Conservation (phyloP, 2,113 vertebrate species). For the Hipposideros armiger region DNA sequence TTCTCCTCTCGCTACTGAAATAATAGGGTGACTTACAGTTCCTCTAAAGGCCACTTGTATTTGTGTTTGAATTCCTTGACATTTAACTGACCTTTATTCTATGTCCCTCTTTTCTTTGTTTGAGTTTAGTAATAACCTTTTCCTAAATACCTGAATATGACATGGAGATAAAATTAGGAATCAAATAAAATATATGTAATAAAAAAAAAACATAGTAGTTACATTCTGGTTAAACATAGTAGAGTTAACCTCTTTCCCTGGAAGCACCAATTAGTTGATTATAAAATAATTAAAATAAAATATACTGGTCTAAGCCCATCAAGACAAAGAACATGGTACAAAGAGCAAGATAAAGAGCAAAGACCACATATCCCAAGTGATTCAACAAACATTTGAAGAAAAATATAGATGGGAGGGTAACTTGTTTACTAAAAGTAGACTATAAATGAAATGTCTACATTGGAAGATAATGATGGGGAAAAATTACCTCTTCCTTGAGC, state of each 20-base stretch:
- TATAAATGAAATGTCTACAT: not conserved
- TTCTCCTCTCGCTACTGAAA: not conserved
- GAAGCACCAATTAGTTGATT: not conserved
- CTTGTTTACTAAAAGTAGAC: not conserved
- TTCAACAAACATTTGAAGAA: not conserved
- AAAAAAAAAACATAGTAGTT: not conserved
- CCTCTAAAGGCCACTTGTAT: not conserved
- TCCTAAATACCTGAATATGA: not conserved
- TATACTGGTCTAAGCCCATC: not conserved
- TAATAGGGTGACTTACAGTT: not conserved
- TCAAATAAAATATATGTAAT: not conserved
- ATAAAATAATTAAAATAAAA: not conserved
- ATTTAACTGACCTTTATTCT: not conserved
- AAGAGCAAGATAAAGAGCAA: no score
- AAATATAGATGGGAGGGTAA: not conserved
- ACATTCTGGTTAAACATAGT: not conserved
- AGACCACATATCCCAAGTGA: not conserved
- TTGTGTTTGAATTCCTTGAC: not conserved
- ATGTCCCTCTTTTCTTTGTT: not conserved
- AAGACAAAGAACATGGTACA: not conserved
- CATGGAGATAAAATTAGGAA: not conserved
- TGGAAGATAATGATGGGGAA: not conserved
- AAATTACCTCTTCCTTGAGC: not conserved
- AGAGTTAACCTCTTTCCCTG: fast-evolving
- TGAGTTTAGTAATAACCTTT: not conserved